Evolutionary conservation across 2,113 vertebrate genomes (phyloP).

Genomic region (Rhinogobius similis): DNA sequence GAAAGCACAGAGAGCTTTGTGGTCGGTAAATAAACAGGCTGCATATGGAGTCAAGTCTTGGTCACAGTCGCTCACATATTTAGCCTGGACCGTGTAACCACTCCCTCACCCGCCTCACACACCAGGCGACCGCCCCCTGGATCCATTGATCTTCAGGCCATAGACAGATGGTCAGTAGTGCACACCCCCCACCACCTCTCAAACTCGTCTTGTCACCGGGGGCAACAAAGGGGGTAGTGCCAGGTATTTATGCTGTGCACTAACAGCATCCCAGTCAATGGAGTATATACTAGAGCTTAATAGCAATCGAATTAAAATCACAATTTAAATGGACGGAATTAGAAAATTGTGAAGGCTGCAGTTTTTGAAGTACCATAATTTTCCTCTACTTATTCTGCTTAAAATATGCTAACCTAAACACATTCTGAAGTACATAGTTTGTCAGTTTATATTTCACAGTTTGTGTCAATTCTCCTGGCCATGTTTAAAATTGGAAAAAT

Average conservation of each 20-base stretch:
- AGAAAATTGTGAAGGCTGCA: too few species aligned
- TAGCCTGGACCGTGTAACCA: constrained; percentile 49
- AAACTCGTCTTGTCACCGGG: constrained; percentile 53
- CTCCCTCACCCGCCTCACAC: constrained; percentile 27
- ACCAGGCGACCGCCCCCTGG: constrained; percentile 26
- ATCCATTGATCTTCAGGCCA: constrained; percentile 72
- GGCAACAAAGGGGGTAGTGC: constrained; percentile 57
- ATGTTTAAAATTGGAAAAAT: too few species aligned
- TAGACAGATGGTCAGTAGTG: constrained; percentile 77
- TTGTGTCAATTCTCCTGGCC: too few species aligned
- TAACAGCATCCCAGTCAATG: neutral
- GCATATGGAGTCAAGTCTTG: constrained; percentile 62
- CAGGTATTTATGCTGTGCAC: constrained; percentile 51
- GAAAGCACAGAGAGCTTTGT: constrained; percentile 49
- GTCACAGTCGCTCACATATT: constrained; percentile 67
- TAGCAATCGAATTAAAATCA: too few species aligned
- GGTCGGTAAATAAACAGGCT: constrained; percentile 64
- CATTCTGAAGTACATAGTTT: too few species aligned
- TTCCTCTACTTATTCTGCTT: too few species aligned
- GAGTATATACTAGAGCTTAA: too few species aligned
- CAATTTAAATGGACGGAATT: too few species aligned
- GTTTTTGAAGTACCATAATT: too few species aligned
- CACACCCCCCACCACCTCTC: constrained; percentile 1
- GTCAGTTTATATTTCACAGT: too few species aligned
- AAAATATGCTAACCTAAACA: too few species aligned